Evolutionary conservation across 2,888 invertebrate species (phyloP), one percentile per base, ranked within the genome.

Genomic region (Clivina fossor): DNA sequence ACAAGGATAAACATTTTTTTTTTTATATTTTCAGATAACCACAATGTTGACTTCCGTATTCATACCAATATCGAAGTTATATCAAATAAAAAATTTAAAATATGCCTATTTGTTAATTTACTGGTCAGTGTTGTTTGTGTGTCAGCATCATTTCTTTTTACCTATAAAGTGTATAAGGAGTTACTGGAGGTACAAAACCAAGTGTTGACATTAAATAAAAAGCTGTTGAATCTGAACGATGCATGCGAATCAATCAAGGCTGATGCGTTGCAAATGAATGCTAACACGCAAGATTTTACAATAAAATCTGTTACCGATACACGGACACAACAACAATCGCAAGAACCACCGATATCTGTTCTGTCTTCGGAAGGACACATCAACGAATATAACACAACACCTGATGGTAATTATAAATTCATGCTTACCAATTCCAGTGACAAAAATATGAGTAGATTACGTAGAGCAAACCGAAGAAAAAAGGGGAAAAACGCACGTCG

Each of bases 361-460:
- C n/a, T n/a, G n/a, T n/a, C n/a, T n/a, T n/a, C n/a, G n/a, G n/a
- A n/a, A n/a, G n/a, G n/a, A n/a, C n/a, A n/a, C n/a, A n/a, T n/a
- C n/a, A n/a, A n/a, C n/a, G n/a, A n/a, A n/a, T n/a, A n/a, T n/a
- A n/a, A n/a, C n/a, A n/a, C n/a, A n/a, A n/a, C n/a, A n/a, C n/a
- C n/a, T n/a, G 53, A 53, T 44, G 53, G 53, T 53, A 53, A 53
- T 53, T 53, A 53, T 53, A 44, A 33, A 53, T 44, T 44, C 38
- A 35, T 44, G 32, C 26, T 43, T 43, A 7, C 43, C 43, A 43
- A 43, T 43, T 44, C 24, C 26, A 50, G 37, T 19, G 11, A 53
- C 16, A 26, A 15, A 35, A n/a, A 22, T 47, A 13, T 40, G 18
- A 18, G 32, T 51, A 26, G 55, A 47, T 55, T 55, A 35, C 46